Evolutionary conservation across 2,797 vertebrate genomes (phyloP).

Genomic region (Parambassis ranga): DNA sequence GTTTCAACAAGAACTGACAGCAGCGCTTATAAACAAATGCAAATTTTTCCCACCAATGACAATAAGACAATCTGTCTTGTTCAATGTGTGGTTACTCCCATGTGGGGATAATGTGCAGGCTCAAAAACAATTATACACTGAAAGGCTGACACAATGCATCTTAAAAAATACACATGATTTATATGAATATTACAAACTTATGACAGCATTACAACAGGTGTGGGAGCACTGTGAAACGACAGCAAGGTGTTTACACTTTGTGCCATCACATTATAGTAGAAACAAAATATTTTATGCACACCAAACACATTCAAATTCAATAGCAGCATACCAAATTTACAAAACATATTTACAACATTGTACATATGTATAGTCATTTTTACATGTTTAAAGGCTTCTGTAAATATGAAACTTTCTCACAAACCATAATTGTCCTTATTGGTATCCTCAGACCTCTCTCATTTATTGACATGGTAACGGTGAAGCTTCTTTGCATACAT

Average conservation of each 20-base stretch:
- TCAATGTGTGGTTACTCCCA: neutral
- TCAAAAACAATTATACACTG: neutral
- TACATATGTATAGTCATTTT: neutral
- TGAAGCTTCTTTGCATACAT: constrained; percentile 1
- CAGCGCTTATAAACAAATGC: constrained; percentile 33
- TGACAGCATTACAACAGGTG: neutral
- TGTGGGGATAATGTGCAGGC: neutral
- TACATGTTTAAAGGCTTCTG: neutral
- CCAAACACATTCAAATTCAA: no score
- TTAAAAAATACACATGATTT: no score
- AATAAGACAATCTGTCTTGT: constrained; percentile 5
- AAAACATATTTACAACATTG: constrained; percentile 8
- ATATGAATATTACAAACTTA: neutral
- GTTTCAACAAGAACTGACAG: constrained; percentile 26
- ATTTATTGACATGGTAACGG: neutral
- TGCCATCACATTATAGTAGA: no score
- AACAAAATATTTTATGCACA: no score
- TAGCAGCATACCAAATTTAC: neutral
- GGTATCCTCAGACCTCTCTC: neutral
- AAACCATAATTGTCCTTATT: neutral
- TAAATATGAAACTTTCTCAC: neutral
- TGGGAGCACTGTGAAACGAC: neutral
- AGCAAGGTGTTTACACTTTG: neutral
- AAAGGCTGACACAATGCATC: neutral
- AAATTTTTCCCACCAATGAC: constrained; percentile 8